phyloP scores from a whole-genome alignment of 2,113 vertebrate species.

The Furnarius figulus region DNA sequence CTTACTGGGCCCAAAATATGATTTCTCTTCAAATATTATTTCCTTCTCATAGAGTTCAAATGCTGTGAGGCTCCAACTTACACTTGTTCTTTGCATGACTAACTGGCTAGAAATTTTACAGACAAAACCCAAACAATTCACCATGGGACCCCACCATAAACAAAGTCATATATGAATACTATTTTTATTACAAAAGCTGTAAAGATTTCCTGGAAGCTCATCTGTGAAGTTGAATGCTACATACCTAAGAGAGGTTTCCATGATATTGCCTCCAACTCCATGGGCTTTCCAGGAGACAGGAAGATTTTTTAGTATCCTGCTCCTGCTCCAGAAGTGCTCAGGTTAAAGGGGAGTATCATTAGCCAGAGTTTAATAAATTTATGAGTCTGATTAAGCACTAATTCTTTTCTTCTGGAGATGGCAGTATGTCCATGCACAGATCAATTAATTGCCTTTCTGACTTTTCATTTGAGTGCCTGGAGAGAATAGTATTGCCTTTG shows the following conservation, averaged over 20 bases:
- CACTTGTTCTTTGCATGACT: slow-evolving; percentile 18
- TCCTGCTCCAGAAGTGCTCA: background rate
- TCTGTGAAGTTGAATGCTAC: slow-evolving; percentile 9
- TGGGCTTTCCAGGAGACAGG: slow-evolving; percentile 8
- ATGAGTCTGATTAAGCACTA: background rate
- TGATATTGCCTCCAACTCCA: background rate
- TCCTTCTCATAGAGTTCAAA: background rate
- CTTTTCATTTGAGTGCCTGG: background rate
- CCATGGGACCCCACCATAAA: slow-evolving; percentile 33
- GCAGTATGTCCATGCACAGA: background rate
- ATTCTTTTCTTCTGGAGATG: background rate
- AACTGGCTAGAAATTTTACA: slow-evolving; percentile 11
- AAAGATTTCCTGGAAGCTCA: slow-evolving; percentile 54
- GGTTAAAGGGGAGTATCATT: background rate
- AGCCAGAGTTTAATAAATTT: background rate
- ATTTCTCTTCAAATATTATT: slow-evolving; percentile 49
- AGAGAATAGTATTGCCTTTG: background rate
- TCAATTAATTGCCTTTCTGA: background rate
- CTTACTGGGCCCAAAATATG: background rate
- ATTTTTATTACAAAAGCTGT: slow-evolving; percentile 50
- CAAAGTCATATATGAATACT: slow-evolving; percentile 31
- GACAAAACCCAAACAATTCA: slow-evolving; percentile 42
- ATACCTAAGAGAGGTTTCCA: slow-evolving; percentile 17
- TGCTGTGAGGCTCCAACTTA: background rate
- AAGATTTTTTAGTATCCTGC: background rate